A percentile compares a stretch with the other conserved stretches of the same genome.
These are phyloP conservation scores for Jordanella pulchra DNA, from an alignment of 2,797 vertebrate genomes.

Conservation along the genomic window DNA sequence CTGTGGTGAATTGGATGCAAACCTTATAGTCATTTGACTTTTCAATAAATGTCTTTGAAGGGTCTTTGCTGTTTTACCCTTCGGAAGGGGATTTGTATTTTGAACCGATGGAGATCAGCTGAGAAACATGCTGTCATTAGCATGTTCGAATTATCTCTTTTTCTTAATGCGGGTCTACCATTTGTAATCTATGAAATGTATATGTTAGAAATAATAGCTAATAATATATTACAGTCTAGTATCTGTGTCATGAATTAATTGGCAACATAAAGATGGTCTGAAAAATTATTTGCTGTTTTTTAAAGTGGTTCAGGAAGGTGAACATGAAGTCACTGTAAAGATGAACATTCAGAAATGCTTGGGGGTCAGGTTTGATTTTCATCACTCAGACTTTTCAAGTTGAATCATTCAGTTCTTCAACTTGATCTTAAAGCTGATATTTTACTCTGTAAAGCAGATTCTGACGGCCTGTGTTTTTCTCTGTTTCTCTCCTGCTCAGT, in stretches of 20 bases:
- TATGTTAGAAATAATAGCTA: too few relatives aligned
- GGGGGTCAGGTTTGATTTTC: not conserved
- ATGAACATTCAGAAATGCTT: not conserved
- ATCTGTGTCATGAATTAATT: not conserved
- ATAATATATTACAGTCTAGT: too few relatives aligned
- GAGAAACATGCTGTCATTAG: too few relatives aligned
- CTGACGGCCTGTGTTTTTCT: not conserved
- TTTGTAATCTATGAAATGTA: not conserved
- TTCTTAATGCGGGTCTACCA: not conserved
- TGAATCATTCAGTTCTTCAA: not conserved
- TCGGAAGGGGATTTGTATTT: not conserved
- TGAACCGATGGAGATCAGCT: too few relatives aligned
- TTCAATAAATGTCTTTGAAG: not conserved
- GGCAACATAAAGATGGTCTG: not conserved
- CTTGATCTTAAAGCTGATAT: not conserved
- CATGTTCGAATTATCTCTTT: not conserved
- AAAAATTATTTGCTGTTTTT: too few relatives aligned
- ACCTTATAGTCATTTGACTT: too few relatives aligned
- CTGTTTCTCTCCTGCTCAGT: slow-evolving; percentile 75
- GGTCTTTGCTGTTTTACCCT: not conserved
- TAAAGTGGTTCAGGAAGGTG: not conserved
- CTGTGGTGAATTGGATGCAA: not conserved
- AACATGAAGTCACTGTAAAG: not conserved
- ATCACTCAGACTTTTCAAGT: not conserved
- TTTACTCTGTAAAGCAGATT: not conserved